Evolutionary conservation across 2,797 vertebrate species (phyloP), one percentile per base, ranked within the genome.

Genomic region (Molossus molossus): DNA sequence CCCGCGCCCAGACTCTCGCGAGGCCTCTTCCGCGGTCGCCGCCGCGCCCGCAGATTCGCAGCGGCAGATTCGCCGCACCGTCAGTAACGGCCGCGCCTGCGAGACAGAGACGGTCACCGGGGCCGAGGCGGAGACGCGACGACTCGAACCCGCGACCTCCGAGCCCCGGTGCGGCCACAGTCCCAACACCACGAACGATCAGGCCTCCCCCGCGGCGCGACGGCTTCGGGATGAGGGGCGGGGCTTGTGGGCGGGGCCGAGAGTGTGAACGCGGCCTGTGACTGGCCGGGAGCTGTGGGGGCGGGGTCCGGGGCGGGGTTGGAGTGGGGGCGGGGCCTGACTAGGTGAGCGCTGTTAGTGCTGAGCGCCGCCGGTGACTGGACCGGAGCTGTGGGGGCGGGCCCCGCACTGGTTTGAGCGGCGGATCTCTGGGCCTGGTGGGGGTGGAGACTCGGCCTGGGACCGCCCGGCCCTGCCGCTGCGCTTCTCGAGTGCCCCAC

Each of bases 31-130:
- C 3, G 53, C 79, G 8, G 93, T 87, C 72, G 75, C 75, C 86
- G 65, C 81, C 48, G 48, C 73, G 57, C 67, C 76, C n/a, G 67
- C 87, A 86, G 93, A 94, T 96, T 95, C 94, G 87, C 69, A 20
- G 72, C 75, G 29, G 93, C 97, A 95, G 97, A 97, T 97, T 97
- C 97, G 96, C 79, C 94, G 37, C 87, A 18, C 55, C 5, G 50
- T 87, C 45, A 6, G 12, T 69, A 87, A 81, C 91, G 57, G 87
- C 77, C 5, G 57, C 23, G 13, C 20, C 57, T 10, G 65, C 3
- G 60, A 29, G 53, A 7, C 45, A 18, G 2, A 8, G n/a, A 45
- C 48, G 0, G 64, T 27, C 40, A 5, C 89, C 9, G 5, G 14
- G 13, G 13, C 84, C 11, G 29, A 25, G 57, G 33, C 25, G 33